phyloP scores from a whole-genome alignment of 2,113 vertebrate species.

The Ibidorhyncha struthersii region DNA sequence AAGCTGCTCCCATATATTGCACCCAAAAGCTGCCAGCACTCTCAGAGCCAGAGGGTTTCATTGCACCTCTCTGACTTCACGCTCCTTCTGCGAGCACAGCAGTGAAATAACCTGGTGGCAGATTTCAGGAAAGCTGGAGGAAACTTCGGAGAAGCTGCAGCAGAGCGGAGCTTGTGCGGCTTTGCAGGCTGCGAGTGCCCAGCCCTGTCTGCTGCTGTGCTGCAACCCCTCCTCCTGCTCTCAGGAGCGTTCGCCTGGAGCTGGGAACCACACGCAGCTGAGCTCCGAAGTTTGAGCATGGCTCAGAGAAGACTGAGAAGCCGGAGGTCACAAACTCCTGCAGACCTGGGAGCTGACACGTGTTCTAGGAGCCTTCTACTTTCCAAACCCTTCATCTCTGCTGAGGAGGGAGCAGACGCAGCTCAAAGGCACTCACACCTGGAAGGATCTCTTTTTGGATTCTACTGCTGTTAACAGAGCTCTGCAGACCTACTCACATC shows the following conservation, averaged over 20 bases:
- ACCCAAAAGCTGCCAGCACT: neutral
- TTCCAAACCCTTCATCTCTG: neutral
- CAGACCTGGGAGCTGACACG: neutral
- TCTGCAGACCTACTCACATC: neutral
- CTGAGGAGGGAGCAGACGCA: neutral
- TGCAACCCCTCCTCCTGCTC: conserved; percentile 3
- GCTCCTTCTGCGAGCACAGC: accelerated
- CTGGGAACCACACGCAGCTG: conserved; percentile 42
- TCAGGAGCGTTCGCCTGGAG: conserved; percentile 13
- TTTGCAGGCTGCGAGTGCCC: neutral
- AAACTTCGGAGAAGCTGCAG: neutral
- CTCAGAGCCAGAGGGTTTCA: accelerated
- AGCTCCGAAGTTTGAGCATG: conserved; percentile 8
- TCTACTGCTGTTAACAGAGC: neutral
- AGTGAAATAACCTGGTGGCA: accelerated
- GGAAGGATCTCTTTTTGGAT: neutral
- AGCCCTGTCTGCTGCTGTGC: neutral
- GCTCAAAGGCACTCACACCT: neutral
- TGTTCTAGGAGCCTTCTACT: neutral
- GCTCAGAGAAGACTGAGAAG: conserved; percentile 4
- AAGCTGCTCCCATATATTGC: accelerated
- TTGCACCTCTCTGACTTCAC: neutral
- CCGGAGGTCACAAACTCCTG: neutral
- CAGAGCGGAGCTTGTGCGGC: neutral
- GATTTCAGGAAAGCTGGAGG: neutral